These are phyloP conservation scores for Physella acuta DNA, from an alignment of 1,140 invertebrate species.

Conservation along the genomic window DNA sequence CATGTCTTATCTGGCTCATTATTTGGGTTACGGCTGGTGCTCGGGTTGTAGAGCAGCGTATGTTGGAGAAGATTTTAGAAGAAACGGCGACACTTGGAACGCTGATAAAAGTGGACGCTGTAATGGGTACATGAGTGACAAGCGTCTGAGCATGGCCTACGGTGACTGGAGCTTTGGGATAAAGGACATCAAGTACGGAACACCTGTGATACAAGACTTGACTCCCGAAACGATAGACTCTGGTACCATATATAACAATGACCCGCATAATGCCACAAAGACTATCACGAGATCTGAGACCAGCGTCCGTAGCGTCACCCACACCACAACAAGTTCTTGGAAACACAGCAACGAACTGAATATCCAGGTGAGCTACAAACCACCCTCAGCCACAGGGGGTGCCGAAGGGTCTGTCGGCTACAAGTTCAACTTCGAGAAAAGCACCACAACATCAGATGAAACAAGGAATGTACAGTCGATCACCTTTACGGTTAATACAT, in stretches of 20 bases:
- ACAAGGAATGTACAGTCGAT: neutral
- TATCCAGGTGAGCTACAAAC: neutral
- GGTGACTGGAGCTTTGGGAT: neutral
- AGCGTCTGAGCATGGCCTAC: neutral
- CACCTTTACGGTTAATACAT: neutral
- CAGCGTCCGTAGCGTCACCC: neutral
- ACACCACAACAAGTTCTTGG: neutral
- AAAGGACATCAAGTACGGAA: slow-evolving; percentile 7
- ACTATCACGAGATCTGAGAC: neutral
- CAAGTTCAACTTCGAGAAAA: neutral
- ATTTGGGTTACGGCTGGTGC: slow-evolving; percentile 10
- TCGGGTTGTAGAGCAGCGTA: neutral
- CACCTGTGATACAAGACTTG: neutral
- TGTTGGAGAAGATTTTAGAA: slow-evolving; percentile 9
- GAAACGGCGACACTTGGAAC: neutral
- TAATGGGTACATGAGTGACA: neutral
- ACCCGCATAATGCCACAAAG: neutral
- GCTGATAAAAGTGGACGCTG: neutral
- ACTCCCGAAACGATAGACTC: neutral
- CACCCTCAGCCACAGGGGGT: too few relatives aligned
- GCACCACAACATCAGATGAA: neutral
- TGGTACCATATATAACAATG: neutral
- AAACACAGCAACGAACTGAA: neutral
- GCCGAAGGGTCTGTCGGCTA: neutral
- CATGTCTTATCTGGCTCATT: slow-evolving; percentile 6